A percentile compares a stretch with the other conserved stretches of the same genome.
Evolutionary conservation across 2,888 invertebrate genomes (phyloP).

Genomic region (Tiphia femorata): DNA sequence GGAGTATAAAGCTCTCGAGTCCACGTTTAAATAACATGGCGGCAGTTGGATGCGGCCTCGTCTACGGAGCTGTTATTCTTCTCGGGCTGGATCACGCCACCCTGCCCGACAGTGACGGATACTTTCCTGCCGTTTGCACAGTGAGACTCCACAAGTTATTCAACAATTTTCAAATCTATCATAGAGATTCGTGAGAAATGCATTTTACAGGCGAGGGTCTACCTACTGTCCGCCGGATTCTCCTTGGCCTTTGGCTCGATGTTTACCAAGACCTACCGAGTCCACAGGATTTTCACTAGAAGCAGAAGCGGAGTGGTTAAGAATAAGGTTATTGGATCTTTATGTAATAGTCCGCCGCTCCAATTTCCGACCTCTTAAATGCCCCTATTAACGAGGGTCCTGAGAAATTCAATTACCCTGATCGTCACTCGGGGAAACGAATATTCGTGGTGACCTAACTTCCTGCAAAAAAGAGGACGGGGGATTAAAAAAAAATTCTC

Average conservation of each 20-base stretch:
- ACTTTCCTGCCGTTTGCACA: slow-evolving; percentile 87
- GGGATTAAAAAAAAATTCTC: slow-evolving; percentile 1
- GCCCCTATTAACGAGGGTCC: no score
- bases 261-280: slow-evolving; percentile 94
- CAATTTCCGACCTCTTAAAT: no score
- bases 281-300: slow-evolving; percentile 90
- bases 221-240: slow-evolving; percentile 90
- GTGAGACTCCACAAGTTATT: slow-evolving; percentile 72
- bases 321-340: slow-evolving; percentile 86
- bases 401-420: no score
- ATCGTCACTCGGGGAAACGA: no score
- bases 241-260: slow-evolving; percentile 94
- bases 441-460: no score
- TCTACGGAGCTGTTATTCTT: slow-evolving; percentile 90
- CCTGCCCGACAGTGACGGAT: slow-evolving; percentile 76
- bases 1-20: slow-evolving; percentile 92
- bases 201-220: slow-evolving; percentile 81
- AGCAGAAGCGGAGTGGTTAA: slow-evolving; percentile 86
- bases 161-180: background rate
- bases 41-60: slow-evolving; percentile 88
- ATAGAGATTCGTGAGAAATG: background rate
- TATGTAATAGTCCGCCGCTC: no score
- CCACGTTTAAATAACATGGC: slow-evolving; percentile 94
- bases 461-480: no score
- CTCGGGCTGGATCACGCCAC: slow-evolving; percentile 88